Conservation (phyloP, 92 coral and sea anemone species). For the Metridium senile region DNA sequence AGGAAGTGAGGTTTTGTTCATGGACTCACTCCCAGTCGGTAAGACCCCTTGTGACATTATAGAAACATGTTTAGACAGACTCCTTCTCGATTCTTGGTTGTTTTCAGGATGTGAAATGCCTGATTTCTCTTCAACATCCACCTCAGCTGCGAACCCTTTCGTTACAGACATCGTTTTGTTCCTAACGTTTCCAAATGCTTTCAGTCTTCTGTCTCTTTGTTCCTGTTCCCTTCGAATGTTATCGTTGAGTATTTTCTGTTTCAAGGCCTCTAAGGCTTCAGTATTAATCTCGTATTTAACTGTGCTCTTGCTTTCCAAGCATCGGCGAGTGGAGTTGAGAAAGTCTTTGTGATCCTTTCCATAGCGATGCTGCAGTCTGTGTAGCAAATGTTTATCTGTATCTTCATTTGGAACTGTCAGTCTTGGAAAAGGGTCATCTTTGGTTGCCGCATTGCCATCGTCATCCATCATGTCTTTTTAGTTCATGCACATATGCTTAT, state of each 20-base stretch:
- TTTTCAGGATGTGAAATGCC: too few relatives aligned
- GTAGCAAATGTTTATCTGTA: not conserved
- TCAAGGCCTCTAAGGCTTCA: constrained; percentile 19
- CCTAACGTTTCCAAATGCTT: not conserved
- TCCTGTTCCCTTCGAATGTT: not conserved
- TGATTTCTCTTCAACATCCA: too few relatives aligned
- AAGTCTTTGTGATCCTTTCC: not conserved
- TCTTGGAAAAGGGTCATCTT: not conserved
- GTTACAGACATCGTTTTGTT: too few relatives aligned
- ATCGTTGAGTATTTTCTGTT: constrained; percentile 16
- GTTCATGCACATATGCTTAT: not conserved
- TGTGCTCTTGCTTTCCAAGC: not conserved
- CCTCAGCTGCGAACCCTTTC: too few relatives aligned
- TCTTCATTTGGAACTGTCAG: not conserved
- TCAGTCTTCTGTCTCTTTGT: not conserved
- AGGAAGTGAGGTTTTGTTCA: not conserved
- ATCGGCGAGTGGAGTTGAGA: not conserved
- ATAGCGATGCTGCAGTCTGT: not conserved
- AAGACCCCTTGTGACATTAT: too few relatives aligned
- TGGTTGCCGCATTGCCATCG: not conserved
- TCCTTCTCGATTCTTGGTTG: too few relatives aligned
- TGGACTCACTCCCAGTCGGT: too few relatives aligned
- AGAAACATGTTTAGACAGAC: too few relatives aligned
- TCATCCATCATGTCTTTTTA: not conserved
- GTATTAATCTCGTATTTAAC: not conserved